These are phyloP conservation scores for Butorides virescens DNA, from an alignment of 2,113 vertebrate genomes.

Conservation along the genomic window DNA sequence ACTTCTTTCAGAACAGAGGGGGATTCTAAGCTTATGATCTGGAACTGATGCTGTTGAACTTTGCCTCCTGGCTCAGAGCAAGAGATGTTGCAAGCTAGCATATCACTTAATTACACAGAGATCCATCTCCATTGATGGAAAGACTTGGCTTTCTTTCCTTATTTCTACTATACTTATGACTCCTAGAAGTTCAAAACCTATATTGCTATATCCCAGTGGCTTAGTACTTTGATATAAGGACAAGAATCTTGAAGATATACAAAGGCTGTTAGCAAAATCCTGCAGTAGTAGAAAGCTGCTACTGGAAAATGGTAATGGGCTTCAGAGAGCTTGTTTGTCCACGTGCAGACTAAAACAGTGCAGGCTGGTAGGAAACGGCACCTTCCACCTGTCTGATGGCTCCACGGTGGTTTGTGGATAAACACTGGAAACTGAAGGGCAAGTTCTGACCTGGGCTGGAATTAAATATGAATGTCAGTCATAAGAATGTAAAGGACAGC, in stretches of 20 bases:
- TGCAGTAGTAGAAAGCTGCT: neutral
- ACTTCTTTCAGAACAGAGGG: neutral
- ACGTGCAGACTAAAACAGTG: neutral
- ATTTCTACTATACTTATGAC: neutral
- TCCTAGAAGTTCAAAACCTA: neutral
- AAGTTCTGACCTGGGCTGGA: neutral
- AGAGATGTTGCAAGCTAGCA: neutral
- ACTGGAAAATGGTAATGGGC: neutral
- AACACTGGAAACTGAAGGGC: neutral
- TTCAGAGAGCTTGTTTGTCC: neutral
- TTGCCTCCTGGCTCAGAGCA: neutral
- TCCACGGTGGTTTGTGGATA: neutral
- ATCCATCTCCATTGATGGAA: neutral
- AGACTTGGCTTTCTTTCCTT: neutral
- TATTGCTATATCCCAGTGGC: neutral
- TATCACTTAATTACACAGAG: neutral
- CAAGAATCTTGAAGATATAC: neutral
- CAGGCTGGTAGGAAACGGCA: neutral
- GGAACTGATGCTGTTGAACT: neutral
- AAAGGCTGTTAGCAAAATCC: neutral
- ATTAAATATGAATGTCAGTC: neutral
- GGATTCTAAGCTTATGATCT: neutral
- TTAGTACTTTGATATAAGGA: neutral
- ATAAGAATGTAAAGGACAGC: neutral
- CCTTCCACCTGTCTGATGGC: neutral